Base-by-base conservation (phyloP, 2,888 invertebrate genomes). In the Sarcophaga carnaria region DNA sequence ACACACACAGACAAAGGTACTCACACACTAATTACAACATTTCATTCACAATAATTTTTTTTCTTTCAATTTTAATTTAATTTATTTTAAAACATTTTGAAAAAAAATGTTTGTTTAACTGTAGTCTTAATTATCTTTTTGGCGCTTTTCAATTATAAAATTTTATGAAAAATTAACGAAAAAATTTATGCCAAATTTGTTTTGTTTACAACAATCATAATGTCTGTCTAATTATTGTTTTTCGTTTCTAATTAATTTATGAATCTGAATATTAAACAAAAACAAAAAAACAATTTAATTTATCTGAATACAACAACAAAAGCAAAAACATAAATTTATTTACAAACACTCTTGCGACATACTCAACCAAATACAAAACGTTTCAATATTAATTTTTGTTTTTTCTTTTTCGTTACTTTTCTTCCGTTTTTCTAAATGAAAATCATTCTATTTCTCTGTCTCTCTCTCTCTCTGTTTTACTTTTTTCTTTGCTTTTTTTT, bases 401-500 rank as follows among this genome's bases (percentile, higher is more conserved):
- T 20, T 20, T 54, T 17, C 11, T 12, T 54, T 54, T 14, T 54
- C 12, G 3, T 54, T 49, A 14, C 1, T 49, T 14, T 49, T 49
- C 2, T 14, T 14, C 14, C 49, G 37, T 37, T 37, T 37, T 37
- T 37, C 37, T 37, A 37, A 37, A 37, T 37, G 37, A 64, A 77
- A 72, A 60, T 37, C 11, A 66, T 78, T 77, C 66, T 71, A 54
- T 54, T 54, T 54, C 11, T 27, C 27, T 5, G 27, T 27, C 27
- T 4, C 27, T 27, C 27, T 27, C 0, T 37, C 37, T 37, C 37
- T 37, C 37, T 37, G 8, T 37, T 37, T 37, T 37, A 37, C 8
- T 37, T 37, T 37, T 37, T 37, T 37, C 1, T 37, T 37, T 37
- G 6, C 11, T 14, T 49, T 11, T 49, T 49, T 49, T 14, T 0